These are phyloP conservation scores for Clarias gariepinus DNA, from an alignment of 2,113 vertebrate species.

Conservation along the genomic window DNA sequence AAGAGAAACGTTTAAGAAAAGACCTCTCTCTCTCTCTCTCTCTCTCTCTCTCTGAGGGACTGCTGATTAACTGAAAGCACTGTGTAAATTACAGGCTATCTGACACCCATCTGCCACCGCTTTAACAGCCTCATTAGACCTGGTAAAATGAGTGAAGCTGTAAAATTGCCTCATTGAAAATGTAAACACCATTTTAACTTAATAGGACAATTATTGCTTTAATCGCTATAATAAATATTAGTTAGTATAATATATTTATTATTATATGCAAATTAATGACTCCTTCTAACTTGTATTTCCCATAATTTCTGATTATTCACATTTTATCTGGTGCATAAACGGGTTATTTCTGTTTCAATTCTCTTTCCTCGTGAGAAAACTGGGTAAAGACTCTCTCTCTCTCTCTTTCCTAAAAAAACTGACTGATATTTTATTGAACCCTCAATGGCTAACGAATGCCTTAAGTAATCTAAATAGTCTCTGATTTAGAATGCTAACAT, in stretches of 20 bases:
- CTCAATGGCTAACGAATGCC: neutral
- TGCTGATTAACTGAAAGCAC: slow-evolving; percentile 38
- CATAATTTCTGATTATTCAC: neutral
- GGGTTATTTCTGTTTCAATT: slow-evolving; percentile 17
- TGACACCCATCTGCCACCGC: slow-evolving; percentile 50
- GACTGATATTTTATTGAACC: neutral
- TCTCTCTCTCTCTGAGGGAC: slow-evolving; percentile 28
- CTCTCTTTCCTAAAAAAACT: neutral
- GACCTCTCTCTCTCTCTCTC: slow-evolving; percentile 6
- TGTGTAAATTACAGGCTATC: slow-evolving; percentile 53
- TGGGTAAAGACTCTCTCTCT: neutral
- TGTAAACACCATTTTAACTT: slow-evolving; percentile 40
- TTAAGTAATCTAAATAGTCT: neutral
- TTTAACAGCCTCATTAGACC: slow-evolving; percentile 48
- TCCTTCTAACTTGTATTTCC: neutral
- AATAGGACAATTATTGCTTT: slow-evolving; percentile 36
- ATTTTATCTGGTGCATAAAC: neutral
- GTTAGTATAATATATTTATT: neutral
- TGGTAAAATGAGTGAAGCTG: slow-evolving; percentile 45
- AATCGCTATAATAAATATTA: neutral
- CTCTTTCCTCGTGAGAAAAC: slow-evolving; percentile 4
- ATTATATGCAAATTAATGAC: neutral
- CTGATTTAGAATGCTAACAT: neutral
- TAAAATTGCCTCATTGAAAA: slow-evolving; percentile 38
- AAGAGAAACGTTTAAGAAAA: neutral